A percentile compares a stretch with the other conserved stretches of the same genome.
Conservation (phyloP, 2,888 invertebrate genomes). For the Hydropsyche betteni region DNA sequence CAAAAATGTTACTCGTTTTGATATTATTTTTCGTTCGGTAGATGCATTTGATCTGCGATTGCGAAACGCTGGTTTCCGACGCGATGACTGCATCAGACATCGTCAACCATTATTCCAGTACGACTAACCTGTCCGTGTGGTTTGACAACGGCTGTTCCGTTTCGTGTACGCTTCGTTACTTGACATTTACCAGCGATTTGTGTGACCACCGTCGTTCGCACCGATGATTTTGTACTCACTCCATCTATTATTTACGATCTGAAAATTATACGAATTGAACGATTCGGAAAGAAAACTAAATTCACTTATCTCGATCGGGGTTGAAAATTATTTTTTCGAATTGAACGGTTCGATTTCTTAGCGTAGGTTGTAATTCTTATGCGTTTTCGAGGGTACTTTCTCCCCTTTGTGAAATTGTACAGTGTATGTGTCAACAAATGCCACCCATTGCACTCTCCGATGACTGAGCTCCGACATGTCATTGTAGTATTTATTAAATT, state of each 20-base stretch:
- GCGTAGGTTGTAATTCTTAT: neutral
- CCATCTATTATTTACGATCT: neutral
- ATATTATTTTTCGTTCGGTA: too few species aligned
- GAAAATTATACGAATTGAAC: too few species aligned
- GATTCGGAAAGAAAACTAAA: neutral
- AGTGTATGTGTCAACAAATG: conserved; percentile 38
- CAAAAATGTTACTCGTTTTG: too few species aligned
- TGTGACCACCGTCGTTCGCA: neutral
- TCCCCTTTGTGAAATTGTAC: conserved; percentile 23
- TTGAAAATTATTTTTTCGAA: neutral
- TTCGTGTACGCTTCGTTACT: conserved; percentile 34
- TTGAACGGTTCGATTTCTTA: neutral
- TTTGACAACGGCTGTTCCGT: conserved; percentile 50
- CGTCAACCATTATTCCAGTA: conserved; percentile 48
- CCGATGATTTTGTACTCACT: neutral
- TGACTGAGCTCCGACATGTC: conserved; percentile 45
- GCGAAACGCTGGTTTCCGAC: neutral
- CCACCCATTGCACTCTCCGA: conserved; percentile 31
- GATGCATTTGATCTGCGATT: conserved; percentile 1
- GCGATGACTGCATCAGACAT: conserved; percentile 40
- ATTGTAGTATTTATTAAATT: conserved; percentile 51
- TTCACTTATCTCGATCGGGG: too few species aligned
- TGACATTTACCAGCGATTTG: conserved; percentile 11
- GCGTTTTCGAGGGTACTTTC: conserved; percentile 12
- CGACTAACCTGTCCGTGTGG: conserved; percentile 49